Base-by-base conservation (phyloP, 2,797 vertebrate species). In the Pseudomugil gertrudae region DNA sequence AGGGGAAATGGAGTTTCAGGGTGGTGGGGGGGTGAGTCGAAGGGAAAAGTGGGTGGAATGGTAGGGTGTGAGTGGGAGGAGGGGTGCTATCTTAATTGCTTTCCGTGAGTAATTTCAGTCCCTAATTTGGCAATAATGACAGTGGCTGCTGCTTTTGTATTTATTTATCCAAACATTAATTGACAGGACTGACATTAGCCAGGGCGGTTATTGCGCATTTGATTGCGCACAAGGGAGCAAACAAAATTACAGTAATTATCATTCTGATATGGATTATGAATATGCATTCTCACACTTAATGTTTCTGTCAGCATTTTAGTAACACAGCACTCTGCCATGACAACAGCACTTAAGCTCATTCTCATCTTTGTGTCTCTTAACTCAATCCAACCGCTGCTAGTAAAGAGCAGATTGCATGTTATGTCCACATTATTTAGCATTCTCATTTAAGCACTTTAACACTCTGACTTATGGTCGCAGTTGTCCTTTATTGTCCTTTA, bases 151-250 rank as follows among this genome's bases (percentile, higher is more conserved):
- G 81, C 87, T 87, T 87, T 82, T 91, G 89, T 92, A 90, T 93
- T 93, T 93, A 92, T 94, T 93, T 93, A 92, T 91, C 90, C 82
- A 79, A 89, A 89, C 87, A 88, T 92, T 90, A 92, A 93, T 92
- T 92, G 92, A 91, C 90, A 85, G 86, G 78, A 81, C 80, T 88
- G 91, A 88, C 87, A 87, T 90, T 90, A 88, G 84, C 87, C 63
- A 68, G 71, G 76, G 84, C 64, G 76, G 80, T 89, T 90, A 84
- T 86, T 81, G 89, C 67, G 63, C 79, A 66, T 92, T 91, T 92
- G 88, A 90, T 90, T 92, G 86, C 69, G 83, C 92, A 89, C 87
- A 75, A 79, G 91, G 90, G 91, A 90, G 86, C 85, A 84, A 85
- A 87, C 87, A 87, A 90, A 92, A 90, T 90, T 84, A 84, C 89